phyloP scores from a whole-genome alignment of 2,113 vertebrate genomes.

The Zootoca vivipara region DNA sequence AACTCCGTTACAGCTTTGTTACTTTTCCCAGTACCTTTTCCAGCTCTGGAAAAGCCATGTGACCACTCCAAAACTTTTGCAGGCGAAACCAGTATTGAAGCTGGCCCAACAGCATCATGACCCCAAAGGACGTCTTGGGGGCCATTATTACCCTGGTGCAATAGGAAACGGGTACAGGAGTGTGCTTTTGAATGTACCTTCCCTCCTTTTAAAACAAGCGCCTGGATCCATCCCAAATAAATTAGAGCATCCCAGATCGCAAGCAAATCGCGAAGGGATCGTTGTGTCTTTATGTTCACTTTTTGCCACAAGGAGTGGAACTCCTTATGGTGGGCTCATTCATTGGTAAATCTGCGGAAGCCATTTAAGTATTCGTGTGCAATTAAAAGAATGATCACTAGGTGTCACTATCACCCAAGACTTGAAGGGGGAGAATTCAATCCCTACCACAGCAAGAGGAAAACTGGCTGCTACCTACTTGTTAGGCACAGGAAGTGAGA shows the following conservation, averaged over 20 bases:
- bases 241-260: slow-evolving; percentile 3
- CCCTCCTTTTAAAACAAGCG: background rate
- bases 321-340: background rate
- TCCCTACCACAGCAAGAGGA: too few relatives aligned
- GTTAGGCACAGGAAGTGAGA: background rate
- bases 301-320: background rate
- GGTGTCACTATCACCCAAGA: slow-evolving; percentile 71
- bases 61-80: too few relatives aligned
- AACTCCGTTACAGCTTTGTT: too few relatives aligned
- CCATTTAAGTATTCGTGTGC: background rate
- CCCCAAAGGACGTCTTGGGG: too few relatives aligned
- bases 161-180: background rate
- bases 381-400: slow-evolving; percentile 53
- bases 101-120: too few relatives aligned
- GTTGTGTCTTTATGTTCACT: background rate
- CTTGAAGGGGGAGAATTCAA: slow-evolving; percentile 14
- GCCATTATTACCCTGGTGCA: background rate
- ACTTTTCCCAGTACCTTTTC: too few relatives aligned
- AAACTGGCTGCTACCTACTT: background rate
- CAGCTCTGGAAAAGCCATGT: too few relatives aligned
- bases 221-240: background rate
- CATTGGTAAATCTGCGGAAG: background rate
- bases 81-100: too few relatives aligned
- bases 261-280: slow-evolving; percentile 17
- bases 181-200: background rate